Percentiles rank a stretch among this genome's conserved stretches.
These are phyloP conservation scores for Zapus hudsonius DNA, from an alignment of 2,113 vertebrate genomes.

Conservation along the genomic window DNA sequence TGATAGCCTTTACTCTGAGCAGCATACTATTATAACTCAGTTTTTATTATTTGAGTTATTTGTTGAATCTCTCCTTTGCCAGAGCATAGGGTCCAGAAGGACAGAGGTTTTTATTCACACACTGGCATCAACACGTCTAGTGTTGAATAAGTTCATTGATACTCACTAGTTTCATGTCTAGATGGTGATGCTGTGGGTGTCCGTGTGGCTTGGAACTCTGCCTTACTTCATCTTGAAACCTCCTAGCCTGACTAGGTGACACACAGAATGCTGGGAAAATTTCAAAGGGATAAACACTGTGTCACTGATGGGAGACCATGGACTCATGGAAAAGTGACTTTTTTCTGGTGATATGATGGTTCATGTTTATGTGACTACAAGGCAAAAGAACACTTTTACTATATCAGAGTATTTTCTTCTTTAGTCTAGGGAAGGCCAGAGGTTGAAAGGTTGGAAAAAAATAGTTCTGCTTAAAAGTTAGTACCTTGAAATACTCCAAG, in stretches of 20 bases:
- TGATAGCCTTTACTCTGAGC: not conserved
- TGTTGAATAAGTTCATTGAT: not conserved
- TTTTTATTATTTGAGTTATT: conserved; percentile 17
- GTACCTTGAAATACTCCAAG: not conserved
- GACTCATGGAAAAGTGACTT: not conserved
- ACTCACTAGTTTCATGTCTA: not conserved
- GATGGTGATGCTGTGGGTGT: not conserved
- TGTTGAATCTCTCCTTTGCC: not conserved
- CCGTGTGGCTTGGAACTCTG: not conserved
- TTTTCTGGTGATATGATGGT: not conserved
- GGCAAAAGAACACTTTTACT: not conserved
- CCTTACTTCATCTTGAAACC: not conserved
- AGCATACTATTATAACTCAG: not conserved
- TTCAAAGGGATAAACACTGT: not conserved
- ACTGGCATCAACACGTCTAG: not conserved
- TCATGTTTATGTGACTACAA: conserved; percentile 13
- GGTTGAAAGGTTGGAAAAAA: not conserved
- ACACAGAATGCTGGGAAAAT: not conserved
- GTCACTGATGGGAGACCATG: not conserved
- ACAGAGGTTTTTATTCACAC: not conserved
- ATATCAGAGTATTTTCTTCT: conserved; percentile 21
- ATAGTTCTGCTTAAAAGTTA: not conserved
- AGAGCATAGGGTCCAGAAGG: not conserved
- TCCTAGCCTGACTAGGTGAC: not conserved
- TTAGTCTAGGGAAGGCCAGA: not conserved